A percentile compares a stretch with the other conserved stretches of the same genome.
phyloP scores from a whole-genome alignment of 2,797 vertebrate genomes.

The Xenentodon cancila region DNA sequence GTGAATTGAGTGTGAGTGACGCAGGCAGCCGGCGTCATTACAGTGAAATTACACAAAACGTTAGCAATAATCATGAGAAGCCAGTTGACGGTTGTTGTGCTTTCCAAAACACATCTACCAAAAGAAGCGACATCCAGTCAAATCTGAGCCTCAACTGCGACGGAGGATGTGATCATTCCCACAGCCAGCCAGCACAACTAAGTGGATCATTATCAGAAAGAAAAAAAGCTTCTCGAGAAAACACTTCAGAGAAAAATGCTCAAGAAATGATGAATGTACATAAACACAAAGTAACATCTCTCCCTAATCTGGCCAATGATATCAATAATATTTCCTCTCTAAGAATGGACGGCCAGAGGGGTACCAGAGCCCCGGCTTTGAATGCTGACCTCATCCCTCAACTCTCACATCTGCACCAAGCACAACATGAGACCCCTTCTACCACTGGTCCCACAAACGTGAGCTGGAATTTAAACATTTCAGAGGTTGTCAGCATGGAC shows the following conservation, averaged over 20 bases:
- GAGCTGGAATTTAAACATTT: conserved; percentile 2
- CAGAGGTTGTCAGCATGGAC: conserved; percentile 8
- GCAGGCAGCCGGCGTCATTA: too few relatives aligned
- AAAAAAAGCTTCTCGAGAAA: conserved; percentile 20
- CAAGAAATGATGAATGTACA: neutral
- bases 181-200: conserved; percentile 12
- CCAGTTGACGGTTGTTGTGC: too few relatives aligned
- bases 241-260: conserved; percentile 6
- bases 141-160: neutral
- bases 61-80: too few relatives aligned
- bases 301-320: conserved; percentile 6
- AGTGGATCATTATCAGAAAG: neutral
- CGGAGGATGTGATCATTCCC: neutral
- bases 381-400: conserved; percentile 1
- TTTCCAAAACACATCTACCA: too few relatives aligned
- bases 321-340: conserved; percentile 3
- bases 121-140: conserved; percentile 18
- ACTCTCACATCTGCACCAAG: conserved; percentile 5
- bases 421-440: conserved; percentile 2
- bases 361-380: neutral
- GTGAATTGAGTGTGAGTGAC: neutral
- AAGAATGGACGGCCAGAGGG: conserved; percentile 9
- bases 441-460: neutral
- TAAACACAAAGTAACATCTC: conserved; percentile 12
- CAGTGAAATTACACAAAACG: too few relatives aligned